phyloP scores from a whole-genome alignment of 2,113 vertebrate genomes.

The Aldabrachelys gigantea region DNA sequence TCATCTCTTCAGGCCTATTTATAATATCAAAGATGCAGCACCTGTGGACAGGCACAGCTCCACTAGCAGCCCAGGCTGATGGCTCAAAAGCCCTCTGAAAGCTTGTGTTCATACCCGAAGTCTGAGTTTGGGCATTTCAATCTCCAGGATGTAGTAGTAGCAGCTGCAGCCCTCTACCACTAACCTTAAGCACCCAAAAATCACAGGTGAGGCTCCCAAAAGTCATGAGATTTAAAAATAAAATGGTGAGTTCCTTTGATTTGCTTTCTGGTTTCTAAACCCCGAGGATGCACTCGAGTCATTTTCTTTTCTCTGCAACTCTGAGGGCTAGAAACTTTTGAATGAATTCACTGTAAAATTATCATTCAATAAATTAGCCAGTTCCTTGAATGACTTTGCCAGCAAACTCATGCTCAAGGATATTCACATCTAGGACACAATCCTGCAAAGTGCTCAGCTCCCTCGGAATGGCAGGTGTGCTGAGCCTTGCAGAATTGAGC shows the following conservation, averaged over 20 bases:
- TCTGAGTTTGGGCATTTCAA: not conserved
- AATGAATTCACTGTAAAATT: not conserved
- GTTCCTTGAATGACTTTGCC: not conserved
- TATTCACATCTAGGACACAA: not conserved
- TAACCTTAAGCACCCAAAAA: not conserved
- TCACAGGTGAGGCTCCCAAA: not conserved
- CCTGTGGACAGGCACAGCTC: rapidly evolving
- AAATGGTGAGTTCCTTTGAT: not conserved
- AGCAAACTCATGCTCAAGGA: not conserved
- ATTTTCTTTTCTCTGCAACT: not conserved
- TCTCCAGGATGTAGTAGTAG: not conserved
- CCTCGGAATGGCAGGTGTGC: not conserved
- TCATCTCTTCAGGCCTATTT: rapidly evolving
- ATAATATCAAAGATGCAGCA: not conserved
- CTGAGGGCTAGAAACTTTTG: not conserved
- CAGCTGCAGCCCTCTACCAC: not conserved
- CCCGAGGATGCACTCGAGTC: rapidly evolving
- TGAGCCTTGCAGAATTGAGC: not conserved
- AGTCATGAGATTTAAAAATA: not conserved
- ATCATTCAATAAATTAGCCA: not conserved
- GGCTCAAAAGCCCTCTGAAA: not conserved
- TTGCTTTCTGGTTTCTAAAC: not conserved
- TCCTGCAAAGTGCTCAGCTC: not conserved
- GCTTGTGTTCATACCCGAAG: not conserved
- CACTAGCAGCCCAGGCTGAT: not conserved